A percentile compares a stretch with the other conserved stretches of the same genome.
Evolutionary conservation across 2,113 vertebrate genomes (phyloP).

Genomic region (Sorex araneus): DNA sequence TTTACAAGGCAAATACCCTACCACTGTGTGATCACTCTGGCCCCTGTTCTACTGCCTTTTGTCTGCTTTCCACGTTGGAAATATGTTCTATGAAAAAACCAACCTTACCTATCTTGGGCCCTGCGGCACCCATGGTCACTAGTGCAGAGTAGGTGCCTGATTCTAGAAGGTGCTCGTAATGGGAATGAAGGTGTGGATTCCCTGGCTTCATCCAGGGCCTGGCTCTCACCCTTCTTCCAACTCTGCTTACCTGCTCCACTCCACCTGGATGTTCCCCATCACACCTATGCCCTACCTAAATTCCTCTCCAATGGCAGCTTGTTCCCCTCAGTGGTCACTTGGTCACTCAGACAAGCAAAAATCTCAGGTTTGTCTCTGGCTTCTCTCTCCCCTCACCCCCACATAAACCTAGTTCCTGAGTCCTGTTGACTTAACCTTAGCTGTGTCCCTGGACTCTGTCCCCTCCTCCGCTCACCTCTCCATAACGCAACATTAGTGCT

Average conservation of each 20-base stretch:
- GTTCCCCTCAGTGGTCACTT: background rate
- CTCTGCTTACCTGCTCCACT: background rate
- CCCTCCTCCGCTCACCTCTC: background rate
- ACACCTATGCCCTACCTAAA: background rate
- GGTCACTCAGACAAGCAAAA: slow-evolving; percentile 28
- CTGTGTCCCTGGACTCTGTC: slow-evolving; percentile 63
- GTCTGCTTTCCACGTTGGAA: background rate
- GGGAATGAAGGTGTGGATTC: background rate
- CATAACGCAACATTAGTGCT: background rate
- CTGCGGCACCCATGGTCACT: background rate
- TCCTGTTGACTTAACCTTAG: slow-evolving; percentile 54
- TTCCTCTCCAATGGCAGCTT: background rate
- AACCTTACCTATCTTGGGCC: background rate
- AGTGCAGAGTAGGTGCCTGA: background rate
- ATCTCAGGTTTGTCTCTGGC: background rate
- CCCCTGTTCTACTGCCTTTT: background rate
- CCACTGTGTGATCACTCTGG: too few relatives aligned
- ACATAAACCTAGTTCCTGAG: background rate
- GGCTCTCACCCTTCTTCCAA: background rate
- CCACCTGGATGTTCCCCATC: background rate
- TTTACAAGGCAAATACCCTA: too few relatives aligned
- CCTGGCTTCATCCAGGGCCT: background rate
- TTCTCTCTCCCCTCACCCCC: background rate
- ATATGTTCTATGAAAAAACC: background rate
- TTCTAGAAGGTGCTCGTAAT: background rate